These are phyloP conservation scores for Macroramphosus scolopax DNA, from an alignment of 2,797 vertebrate genomes.

Conservation along the genomic window DNA sequence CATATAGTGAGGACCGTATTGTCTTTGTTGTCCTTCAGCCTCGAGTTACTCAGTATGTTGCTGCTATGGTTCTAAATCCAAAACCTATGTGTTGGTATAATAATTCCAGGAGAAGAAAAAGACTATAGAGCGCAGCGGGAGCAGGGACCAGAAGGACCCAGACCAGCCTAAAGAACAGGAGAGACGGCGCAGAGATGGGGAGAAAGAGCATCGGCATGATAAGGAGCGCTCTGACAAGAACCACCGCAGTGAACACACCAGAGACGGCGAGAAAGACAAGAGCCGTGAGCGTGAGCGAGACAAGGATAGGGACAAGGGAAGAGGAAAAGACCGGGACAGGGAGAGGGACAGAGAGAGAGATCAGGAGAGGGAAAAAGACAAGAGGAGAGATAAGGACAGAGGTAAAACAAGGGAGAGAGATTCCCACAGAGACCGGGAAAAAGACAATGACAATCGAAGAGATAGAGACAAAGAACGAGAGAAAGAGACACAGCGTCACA, in stretches of 20 bases:
- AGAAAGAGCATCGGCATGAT: conserved; percentile 73
- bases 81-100: neutral
- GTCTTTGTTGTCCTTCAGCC: neutral
- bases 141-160: conserved; percentile 78
- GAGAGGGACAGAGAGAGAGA: too few species aligned
- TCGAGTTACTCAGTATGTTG: neutral
- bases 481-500: conserved; percentile 65
- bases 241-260: conserved; percentile 53
- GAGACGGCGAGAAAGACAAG: conserved; percentile 70
- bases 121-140: conserved; percentile 79
- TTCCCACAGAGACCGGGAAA: conserved; percentile 64
- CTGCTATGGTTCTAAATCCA: neutral
- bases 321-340: conserved; percentile 43
- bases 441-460: conserved; percentile 66
- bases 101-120: conserved; percentile 78
- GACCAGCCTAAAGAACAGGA: conserved; percentile 77
- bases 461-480: too few species aligned
- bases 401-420: conserved; percentile 61
- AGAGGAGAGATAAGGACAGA: conserved; percentile 52
- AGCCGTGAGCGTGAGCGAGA: conserved; percentile 41
- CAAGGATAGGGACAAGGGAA: conserved; percentile 49
- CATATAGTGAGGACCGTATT: neutral
- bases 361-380: conserved; percentile 44
- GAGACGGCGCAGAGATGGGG: conserved; percentile 72
- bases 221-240: conserved; percentile 69